Evolutionary conservation across 2,888 invertebrate species (phyloP), one percentile per base, ranked within the genome.

Genomic region (Polydesmus complanatus): DNA sequence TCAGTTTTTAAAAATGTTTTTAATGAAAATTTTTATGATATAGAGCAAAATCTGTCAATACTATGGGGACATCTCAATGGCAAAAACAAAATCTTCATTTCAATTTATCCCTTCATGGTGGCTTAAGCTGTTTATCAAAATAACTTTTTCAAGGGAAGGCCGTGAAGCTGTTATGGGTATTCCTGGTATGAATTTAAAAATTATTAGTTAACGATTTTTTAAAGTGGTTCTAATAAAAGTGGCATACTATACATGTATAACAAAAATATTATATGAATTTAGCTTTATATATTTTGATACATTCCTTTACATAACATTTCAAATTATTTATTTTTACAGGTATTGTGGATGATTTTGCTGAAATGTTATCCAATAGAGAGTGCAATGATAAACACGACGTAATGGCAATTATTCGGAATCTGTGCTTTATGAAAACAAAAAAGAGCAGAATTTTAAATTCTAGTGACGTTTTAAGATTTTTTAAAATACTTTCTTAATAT

Each of bases 401-500:
- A 18, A 27, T 58, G 53, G 3, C 26, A 27, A 51, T 58, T 27
- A 14, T 58, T n/a, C 58, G 58, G 11, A 58, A 58, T 52, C 52
- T 58, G 53, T 58, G 58, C 18, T 58, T 58, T 53, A 22, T 52
- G 21, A 5, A 51, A 3, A 18, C 58, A 27, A 49, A 49, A 58
- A 58, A 52, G 25, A 2, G 19, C 11, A 52, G 26, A 21, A 14
- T 53, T 25, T 52, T 58, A 3, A 52, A 58, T 53, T 26, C 51
- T 23, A 49, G 58, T 58, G 51, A 21, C 19, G 25, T 8, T 52
- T n/a, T 22, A 21, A 57, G 19, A 11, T 48, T 48, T 48, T 49
- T 48, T 47, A 26, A 25, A 25, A 3, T 2, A 47, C 21, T 18
- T 49, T 23, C 1, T 5, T 21, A 11, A 25, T 37, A 21, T n/a